Evolutionary conservation across 2,113 vertebrate genomes (phyloP).

Genomic region (Rallus limicola): DNA sequence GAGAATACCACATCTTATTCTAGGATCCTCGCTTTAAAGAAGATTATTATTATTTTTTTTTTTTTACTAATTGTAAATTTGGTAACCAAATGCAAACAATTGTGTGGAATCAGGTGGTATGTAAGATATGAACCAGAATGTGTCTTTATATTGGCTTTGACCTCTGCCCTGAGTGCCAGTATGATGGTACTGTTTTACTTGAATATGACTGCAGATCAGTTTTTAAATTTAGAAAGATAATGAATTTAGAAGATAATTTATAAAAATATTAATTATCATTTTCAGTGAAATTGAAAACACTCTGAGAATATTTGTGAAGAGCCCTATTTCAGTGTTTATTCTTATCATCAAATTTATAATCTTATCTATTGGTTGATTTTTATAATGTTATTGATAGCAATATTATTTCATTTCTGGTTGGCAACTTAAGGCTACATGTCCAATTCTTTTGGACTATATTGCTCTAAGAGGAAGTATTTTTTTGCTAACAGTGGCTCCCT

Average conservation of each 20-base stretch:
- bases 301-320: background rate
- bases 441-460: background rate
- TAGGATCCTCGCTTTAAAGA: background rate
- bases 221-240: background rate
- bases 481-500: background rate
- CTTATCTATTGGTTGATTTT: background rate
- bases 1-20: background rate
- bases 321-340: background rate
- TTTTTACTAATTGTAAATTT: background rate
- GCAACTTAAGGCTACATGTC: background rate
- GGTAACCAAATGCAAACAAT: background rate
- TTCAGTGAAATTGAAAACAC: background rate
- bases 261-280: background rate
- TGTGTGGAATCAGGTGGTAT: background rate
- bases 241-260: background rate
- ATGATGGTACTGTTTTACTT: background rate
- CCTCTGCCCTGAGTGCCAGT: background rate
- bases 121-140: background rate
- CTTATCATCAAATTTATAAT: background rate
- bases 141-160: background rate
- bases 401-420: background rate
- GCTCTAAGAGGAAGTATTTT: background rate
- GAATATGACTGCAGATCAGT: background rate
- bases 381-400: background rate
- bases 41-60: rapidly evolving